phyloP scores from a whole-genome alignment of 2,888 invertebrate genomes.

The Cataglyphis cursor region DNA sequence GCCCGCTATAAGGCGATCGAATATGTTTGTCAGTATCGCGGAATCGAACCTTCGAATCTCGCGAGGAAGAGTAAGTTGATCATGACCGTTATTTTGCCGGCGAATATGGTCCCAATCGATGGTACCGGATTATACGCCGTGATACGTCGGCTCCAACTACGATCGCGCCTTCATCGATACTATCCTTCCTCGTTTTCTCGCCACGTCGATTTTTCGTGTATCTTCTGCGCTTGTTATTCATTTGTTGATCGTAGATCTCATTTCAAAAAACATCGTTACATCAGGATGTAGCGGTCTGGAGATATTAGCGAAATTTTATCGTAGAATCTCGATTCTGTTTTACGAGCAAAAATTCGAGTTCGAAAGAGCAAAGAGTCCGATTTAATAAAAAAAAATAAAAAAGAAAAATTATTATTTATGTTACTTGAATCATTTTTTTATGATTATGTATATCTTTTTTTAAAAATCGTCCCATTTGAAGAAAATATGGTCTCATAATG shows the following conservation, averaged over 20 bases:
- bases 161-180: slow-evolving; percentile 71
- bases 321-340: background rate
- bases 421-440: background rate
- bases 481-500: background rate
- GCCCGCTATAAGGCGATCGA: slow-evolving; percentile 80
- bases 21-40: slow-evolving; percentile 85
- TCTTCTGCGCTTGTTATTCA: slow-evolving; percentile 71
- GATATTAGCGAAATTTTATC: slow-evolving; percentile 14
- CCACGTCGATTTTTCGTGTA: slow-evolving; percentile 46
- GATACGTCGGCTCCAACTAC: slow-evolving; percentile 38
- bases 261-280: slow-evolving; percentile 36
- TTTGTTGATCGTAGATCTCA: slow-evolving; percentile 75
- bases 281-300: background rate
- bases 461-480: background rate
- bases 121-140: slow-evolving; percentile 62
- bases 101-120: slow-evolving; percentile 68
- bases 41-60: slow-evolving; percentile 80
- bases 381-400: background rate
- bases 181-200: slow-evolving; percentile 60
- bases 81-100: slow-evolving; percentile 75
- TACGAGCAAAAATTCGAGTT: background rate
- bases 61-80: slow-evolving; percentile 62
- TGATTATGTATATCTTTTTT: background rate
- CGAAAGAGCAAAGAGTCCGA: background rate
- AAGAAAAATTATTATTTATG: background rate